A percentile compares a stretch with the other conserved stretches of the same genome.
Conservation (phyloP, 2,888 invertebrate genomes). For the Rhamnusium bicolor region DNA sequence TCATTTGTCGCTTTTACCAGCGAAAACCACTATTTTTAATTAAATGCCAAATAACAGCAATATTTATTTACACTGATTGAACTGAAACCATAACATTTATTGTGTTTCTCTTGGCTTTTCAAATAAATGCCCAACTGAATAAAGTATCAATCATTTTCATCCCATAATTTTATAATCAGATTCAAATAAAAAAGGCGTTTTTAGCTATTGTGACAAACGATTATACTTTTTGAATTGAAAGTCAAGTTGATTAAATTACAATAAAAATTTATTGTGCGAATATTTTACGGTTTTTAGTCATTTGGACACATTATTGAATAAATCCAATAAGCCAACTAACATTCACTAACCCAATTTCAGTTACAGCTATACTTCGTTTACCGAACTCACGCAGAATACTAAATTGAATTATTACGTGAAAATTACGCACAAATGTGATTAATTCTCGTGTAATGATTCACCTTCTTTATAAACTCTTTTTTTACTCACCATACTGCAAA, state of each 20-base stretch:
- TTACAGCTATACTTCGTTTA: no score
- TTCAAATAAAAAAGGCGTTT: not conserved
- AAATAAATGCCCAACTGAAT: not conserved
- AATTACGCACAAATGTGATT: no score
- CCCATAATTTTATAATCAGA: not conserved
- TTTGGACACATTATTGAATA: no score
- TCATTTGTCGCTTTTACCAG: slow-evolving; percentile 18
- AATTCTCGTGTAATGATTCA: no score
- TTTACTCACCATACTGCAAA: no score
- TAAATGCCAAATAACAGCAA: slow-evolving; percentile 14
- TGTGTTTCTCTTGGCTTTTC: not conserved
- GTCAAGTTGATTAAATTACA: not conserved
- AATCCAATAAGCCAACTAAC: no score
- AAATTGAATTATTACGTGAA: no score
- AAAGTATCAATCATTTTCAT: not conserved
- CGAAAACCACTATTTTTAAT: slow-evolving; percentile 22
- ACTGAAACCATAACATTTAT: slow-evolving; percentile 5
- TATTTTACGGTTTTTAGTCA: no score
- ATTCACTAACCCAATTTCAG: no score
- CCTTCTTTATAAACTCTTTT: no score
- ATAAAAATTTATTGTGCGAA: no score
- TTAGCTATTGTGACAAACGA: not conserved
- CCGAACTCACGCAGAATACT: no score
- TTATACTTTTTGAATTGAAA: not conserved
- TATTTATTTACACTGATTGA: slow-evolving; percentile 17